Conservation (phyloP, 2,113 vertebrate species). For the Hymenochirus boettgeri region DNA sequence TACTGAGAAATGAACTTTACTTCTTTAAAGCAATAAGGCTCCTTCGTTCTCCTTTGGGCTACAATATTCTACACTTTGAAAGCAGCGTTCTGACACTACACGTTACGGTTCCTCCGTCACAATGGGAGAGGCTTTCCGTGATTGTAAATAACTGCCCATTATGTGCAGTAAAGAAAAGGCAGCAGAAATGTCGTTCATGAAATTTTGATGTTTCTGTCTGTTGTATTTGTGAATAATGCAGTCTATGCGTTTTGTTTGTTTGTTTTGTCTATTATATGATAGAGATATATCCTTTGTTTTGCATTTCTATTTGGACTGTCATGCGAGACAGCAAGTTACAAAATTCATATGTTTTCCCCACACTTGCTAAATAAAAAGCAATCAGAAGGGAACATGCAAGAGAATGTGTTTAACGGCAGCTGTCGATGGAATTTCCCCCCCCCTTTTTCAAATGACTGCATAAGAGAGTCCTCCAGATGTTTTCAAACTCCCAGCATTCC, state of each 20-base stretch:
- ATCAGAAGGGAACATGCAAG: not conserved
- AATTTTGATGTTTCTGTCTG: not conserved
- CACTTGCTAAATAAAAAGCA: slow-evolving; percentile 16
- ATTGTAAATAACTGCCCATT: not conserved
- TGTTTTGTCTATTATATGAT: not conserved
- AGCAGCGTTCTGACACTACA: slow-evolving; percentile 6
- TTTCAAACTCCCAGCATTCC: too few relatives aligned
- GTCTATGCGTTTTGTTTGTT: slow-evolving; percentile 9
- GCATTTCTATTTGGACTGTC: not conserved
- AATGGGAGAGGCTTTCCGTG: not conserved
- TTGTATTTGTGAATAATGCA: not conserved
- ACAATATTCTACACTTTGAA: not conserved
- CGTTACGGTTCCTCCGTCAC: not conserved
- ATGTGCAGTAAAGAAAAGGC: not conserved
- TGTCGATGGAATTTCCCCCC: too few relatives aligned
- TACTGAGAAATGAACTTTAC: not conserved
- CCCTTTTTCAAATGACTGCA: too few relatives aligned
- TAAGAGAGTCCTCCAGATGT: too few relatives aligned
- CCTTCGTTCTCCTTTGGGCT: not conserved
- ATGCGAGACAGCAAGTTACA: not conserved
- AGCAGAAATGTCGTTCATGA: not conserved
- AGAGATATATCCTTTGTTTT: slow-evolving; percentile 2
- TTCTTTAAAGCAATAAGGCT: not conserved
- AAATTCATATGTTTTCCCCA: not conserved
- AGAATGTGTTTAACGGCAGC: too few relatives aligned